Evolutionary conservation across 1,140 invertebrate genomes (phyloP).

Genomic region (Bombus balteatus): DNA sequence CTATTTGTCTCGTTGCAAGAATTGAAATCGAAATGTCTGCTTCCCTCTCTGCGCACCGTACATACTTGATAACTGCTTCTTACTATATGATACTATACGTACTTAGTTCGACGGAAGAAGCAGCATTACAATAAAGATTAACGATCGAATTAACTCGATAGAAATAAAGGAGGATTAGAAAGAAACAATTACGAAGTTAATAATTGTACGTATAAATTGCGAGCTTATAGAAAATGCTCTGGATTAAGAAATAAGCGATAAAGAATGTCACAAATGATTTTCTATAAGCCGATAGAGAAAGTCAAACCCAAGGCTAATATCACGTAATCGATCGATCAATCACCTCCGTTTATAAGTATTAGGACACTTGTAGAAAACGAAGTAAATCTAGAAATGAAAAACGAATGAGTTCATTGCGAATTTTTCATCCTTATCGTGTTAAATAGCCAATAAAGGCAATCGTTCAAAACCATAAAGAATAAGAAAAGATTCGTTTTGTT

Average conservation of each 20-base stretch:
- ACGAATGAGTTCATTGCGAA: no score
- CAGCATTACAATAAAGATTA: neutral
- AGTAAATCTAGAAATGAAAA: no score
- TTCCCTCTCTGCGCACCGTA: neutral
- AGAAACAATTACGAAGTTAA: neutral
- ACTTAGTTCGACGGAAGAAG: neutral
- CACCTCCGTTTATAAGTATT: no score
- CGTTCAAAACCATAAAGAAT: no score
- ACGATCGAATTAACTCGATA: neutral
- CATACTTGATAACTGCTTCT: neutral
- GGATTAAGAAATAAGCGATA: neutral
- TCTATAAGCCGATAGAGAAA: neutral
- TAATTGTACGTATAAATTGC: neutral
- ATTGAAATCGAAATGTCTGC: slow-evolving; percentile 15
- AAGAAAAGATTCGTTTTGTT: no score
- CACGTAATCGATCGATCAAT: neutral
- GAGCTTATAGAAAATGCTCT: neutral
- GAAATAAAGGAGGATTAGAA: neutral
- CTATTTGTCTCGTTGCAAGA: neutral
- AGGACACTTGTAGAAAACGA: no score
- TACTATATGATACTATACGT: neutral
- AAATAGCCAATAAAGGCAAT: neutral
- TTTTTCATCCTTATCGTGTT: no score
- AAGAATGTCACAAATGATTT: neutral
- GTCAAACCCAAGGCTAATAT: neutral